phyloP scores from a whole-genome alignment of 2,113 vertebrate species.

The Noctilio leporinus region DNA sequence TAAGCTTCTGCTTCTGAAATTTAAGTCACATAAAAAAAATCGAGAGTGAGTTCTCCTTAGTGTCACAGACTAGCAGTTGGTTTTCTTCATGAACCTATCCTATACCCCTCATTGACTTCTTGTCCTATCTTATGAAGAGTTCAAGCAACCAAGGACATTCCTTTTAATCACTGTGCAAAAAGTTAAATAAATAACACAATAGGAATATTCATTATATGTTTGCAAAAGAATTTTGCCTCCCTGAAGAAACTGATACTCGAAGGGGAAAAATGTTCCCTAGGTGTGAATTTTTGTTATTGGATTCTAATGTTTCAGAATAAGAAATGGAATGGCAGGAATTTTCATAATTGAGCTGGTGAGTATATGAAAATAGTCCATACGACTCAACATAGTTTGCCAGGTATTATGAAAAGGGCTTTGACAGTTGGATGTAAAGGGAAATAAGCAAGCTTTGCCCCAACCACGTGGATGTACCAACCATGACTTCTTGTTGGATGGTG shows the following conservation, averaged over 20 bases:
- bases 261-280: neutral
- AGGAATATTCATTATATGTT: neutral
- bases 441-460: neutral
- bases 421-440: too few relatives aligned
- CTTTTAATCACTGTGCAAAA: neutral
- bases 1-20: neutral
- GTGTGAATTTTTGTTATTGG: neutral
- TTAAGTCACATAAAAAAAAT: neutral
- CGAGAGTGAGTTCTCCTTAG: neutral
- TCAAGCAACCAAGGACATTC: neutral
- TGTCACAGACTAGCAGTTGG: neutral
- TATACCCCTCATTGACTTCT: neutral
- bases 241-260: neutral
- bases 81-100: neutral
- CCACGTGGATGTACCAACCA: fast-evolving
- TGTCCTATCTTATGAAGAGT: neutral
- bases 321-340: neutral
- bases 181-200: neutral
- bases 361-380: neutral
- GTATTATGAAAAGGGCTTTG: neutral
- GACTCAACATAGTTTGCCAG: neutral
- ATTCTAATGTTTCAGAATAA: constrained; percentile 2
- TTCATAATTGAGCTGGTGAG: neutral
- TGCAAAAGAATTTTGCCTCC: neutral
- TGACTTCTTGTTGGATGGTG: fast-evolving